A percentile compares a stretch with the other conserved stretches of the same genome.
Conservation (phyloP, 2,888 invertebrate genomes). For the Hoplodrina ambigua region DNA sequence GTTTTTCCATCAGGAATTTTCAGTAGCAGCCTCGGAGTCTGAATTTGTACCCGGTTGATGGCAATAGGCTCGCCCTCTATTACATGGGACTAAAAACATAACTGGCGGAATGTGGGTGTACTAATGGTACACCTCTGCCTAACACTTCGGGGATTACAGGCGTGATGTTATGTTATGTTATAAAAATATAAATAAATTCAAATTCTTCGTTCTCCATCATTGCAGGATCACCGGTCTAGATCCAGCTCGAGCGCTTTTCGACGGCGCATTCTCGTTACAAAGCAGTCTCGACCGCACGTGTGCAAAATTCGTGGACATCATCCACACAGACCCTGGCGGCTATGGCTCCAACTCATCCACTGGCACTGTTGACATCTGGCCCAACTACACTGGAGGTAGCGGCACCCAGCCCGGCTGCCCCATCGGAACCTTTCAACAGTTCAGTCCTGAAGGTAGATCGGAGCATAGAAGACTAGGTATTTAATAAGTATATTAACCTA, state of each 20-base stretch:
- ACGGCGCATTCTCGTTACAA: constrained; percentile 80
- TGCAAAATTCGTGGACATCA: constrained; percentile 91
- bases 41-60: no score
- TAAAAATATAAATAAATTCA: no score
- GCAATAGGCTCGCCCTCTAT: no score
- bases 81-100: no score
- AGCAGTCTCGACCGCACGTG: constrained; percentile 85
- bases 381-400: constrained; percentile 85
- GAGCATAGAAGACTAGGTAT: no score
- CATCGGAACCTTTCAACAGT: constrained; percentile 75
- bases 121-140: no score
- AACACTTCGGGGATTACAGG: no score
- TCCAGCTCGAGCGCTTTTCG: constrained; percentile 90
- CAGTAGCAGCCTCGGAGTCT: no score
- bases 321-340: constrained; percentile 92
- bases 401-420: constrained; percentile 90
- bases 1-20: no score
- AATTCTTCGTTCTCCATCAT: constrained; percentile 1
- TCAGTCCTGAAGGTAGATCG: constrained; percentile 77
- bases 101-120: no score
- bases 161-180: no score
- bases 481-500: no score
- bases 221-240: constrained; percentile 90
- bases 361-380: constrained; percentile 91
- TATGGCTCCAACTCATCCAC: constrained; percentile 88